A percentile compares a stretch with the other conserved stretches of the same genome.
phyloP scores from a whole-genome alignment of 2,888 invertebrate species.

The Orthosia incerta region DNA sequence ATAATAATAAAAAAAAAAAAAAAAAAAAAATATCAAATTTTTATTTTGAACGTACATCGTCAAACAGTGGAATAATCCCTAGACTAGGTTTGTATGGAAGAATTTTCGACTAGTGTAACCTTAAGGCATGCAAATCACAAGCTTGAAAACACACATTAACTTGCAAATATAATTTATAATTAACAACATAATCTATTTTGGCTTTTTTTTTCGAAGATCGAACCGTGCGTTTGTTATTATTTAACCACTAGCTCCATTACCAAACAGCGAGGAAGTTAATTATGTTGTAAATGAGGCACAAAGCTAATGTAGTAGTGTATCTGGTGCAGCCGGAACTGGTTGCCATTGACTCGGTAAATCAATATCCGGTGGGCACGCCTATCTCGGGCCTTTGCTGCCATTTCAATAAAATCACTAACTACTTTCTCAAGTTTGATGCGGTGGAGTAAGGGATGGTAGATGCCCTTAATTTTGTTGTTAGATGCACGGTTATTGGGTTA shows the following conservation, averaged over 20 bases:
- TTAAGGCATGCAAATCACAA: too few species aligned
- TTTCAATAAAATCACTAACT: constrained; percentile 73
- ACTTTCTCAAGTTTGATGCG: constrained; percentile 70
- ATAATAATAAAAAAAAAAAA: too few species aligned
- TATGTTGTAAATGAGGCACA: constrained; percentile 78
- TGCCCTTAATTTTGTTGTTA: constrained; percentile 39
- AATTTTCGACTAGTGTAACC: too few species aligned
- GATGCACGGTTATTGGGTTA: constrained; percentile 1
- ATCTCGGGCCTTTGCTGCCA: constrained; percentile 69
- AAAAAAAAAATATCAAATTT: too few species aligned
- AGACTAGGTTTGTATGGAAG: too few species aligned
- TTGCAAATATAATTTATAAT: too few species aligned
- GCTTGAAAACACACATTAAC: too few species aligned
- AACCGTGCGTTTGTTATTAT: too few species aligned
- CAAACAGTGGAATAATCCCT: too few species aligned
- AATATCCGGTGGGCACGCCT: constrained; percentile 87
- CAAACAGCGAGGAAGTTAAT: constrained; percentile 78
- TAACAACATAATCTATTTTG: too few species aligned
- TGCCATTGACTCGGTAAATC: constrained; percentile 86
- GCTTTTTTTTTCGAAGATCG: too few species aligned
- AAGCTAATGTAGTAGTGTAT: constrained; percentile 78
- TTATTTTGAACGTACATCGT: too few species aligned
- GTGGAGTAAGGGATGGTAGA: constrained; percentile 27
- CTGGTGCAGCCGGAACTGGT: constrained; percentile 77
- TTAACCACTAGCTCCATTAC: constrained; percentile 22